These are phyloP conservation scores for Rutpela maculata DNA, from an alignment of 2,888 invertebrate genomes.

Conservation along the genomic window DNA sequence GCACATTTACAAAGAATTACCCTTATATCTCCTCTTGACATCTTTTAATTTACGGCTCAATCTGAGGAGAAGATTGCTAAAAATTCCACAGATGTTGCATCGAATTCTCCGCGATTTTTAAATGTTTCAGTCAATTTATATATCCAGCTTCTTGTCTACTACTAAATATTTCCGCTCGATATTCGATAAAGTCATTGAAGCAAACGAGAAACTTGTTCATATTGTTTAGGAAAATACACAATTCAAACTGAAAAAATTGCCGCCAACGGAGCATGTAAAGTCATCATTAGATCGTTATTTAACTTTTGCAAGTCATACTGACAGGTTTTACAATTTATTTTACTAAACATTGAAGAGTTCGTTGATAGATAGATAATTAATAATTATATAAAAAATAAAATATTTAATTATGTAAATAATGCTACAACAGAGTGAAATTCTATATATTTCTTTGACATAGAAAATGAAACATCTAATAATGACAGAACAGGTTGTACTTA, in stretches of 20 bases:
- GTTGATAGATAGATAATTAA: no score
- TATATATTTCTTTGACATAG: no score
- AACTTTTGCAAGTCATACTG: not conserved
- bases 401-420: no score
- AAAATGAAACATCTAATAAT: no score
- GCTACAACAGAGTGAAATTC: no score
- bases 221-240: conserved; percentile 16
- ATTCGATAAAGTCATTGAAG: conserved; percentile 10
- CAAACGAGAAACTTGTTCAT: not conserved
- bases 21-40: not conserved
- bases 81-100: conserved; percentile 31
- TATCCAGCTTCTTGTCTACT: conserved; percentile 8
- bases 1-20: not conserved
- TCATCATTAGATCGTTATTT: conserved; percentile 5
- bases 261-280: conserved; percentile 22
- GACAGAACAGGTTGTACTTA: no score
- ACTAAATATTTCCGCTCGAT: not conserved
- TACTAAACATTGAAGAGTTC: no score
- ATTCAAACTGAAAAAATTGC: conserved; percentile 18
- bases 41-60: conserved; percentile 21
- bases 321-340: not conserved
- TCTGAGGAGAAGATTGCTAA: conserved; percentile 17
- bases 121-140: conserved; percentile 25
- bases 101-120: conserved; percentile 9
- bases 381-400: no score